Base-by-base conservation (phyloP, 2,797 vertebrate genomes). In the Loris lydekkerianus region DNA sequence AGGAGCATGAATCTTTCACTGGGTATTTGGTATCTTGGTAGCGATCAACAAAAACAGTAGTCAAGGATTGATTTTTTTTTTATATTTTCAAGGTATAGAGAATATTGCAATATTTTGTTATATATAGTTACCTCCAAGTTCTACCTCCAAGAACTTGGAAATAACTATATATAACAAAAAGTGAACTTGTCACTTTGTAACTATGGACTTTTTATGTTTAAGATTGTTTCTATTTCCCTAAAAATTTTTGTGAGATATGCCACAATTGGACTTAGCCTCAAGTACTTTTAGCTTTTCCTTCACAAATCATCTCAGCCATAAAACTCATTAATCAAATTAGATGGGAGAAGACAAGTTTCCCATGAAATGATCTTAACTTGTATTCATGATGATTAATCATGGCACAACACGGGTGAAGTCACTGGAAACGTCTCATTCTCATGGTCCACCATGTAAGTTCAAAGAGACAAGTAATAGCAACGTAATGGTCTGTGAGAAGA, bases 271-370 rank as follows among this genome's bases (percentile, higher is more conserved):
- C 10, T 86, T 73, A 81, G 73, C 46, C 20, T 91, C 31, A 70
- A 77, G 34, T 85, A 84, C 73, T 94, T 97, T 93, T 46, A 95
- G 83, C 63, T 88, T 96, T 92, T 61, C 81, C 77, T 96, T 96
- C 63, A 80, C 81, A 91, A 34, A 69, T 60, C 40, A 91, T 92
- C 29, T 94, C 94, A 97, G 15, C 84, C 91, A 90, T 96, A 83
- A 84, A 97, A 87, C 77, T 91, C 91, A 96, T 96, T 97, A 96
- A 97, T 97, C 95, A 96, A 78, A 93, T 83, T 87, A 82, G 37
- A 49, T 87, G 18, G 63, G n/a, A 78, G 61, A 89, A 92, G 95
- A 93, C 93, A 96, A 76, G 58, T 86, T 91, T 95, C 83, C 84
- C 93, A 87, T 91, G 34, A 29, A 56, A 95, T 92, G 76, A 82